Percentiles rank a stretch among this genome's conserved stretches.
Evolutionary conservation across 2,797 vertebrate species (phyloP).

Genomic region (Siniperca scherzeri): DNA sequence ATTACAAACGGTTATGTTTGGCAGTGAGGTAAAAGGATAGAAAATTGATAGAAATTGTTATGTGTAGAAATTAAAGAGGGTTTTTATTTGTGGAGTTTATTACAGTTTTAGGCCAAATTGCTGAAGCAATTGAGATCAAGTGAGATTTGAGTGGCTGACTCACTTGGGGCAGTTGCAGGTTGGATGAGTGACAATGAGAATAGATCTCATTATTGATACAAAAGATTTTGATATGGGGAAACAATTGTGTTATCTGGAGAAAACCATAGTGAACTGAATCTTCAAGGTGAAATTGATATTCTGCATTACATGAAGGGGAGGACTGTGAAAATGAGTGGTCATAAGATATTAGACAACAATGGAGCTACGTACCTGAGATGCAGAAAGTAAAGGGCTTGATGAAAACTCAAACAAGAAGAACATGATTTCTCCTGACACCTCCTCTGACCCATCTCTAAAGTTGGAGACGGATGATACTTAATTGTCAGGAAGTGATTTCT

Average conservation of each 20-base stretch:
- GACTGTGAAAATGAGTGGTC: background rate
- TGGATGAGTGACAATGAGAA: constrained; percentile 10
- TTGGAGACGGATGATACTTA: background rate
- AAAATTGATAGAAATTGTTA: background rate
- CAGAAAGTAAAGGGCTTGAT: background rate
- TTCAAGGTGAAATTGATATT: constrained; percentile 20
- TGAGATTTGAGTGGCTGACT: background rate
- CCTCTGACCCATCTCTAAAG: background rate
- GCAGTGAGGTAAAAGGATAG: background rate
- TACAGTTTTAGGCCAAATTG: no score
- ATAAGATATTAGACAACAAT: background rate
- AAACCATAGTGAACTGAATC: background rate
- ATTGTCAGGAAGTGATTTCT: background rate
- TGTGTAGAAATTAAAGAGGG: no score
- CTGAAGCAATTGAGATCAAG: background rate
- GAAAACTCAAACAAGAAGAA: constrained; percentile 1
- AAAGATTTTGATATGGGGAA: background rate
- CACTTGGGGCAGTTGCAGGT: background rate
- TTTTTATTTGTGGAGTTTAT: no score
- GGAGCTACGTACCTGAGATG: background rate
- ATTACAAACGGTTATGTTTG: background rate
- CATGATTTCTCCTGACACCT: constrained; percentile 1
- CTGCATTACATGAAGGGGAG: background rate
- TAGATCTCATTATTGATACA: background rate
- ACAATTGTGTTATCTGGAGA: background rate